Percentiles rank a stretch among this genome's conserved stretches.
These are phyloP conservation scores for Sitobion miscanthi DNA, from an alignment of 1,140 invertebrate species.

Conservation along the genomic window DNA sequence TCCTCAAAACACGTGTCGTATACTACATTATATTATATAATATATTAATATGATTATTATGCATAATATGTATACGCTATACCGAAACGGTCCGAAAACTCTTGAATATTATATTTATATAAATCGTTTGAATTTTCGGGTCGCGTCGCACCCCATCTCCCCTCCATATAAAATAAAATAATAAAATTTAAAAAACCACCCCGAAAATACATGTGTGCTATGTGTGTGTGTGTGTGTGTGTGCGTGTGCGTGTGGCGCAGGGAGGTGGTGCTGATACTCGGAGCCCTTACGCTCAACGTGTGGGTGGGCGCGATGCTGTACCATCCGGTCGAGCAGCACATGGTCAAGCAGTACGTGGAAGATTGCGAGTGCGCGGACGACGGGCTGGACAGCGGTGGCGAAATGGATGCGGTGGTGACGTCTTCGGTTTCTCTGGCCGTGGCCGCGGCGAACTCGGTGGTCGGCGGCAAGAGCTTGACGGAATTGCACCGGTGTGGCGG, in stretches of 20 bases:
- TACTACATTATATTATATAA: neutral
- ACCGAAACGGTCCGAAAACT: slow-evolving; percentile 34
- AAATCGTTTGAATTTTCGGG: slow-evolving; percentile 1
- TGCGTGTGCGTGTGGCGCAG: slow-evolving; percentile 63
- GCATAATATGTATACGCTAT: slow-evolving; percentile 50
- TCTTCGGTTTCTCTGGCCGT: neutral
- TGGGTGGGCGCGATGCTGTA: slow-evolving; percentile 84
- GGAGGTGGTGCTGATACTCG: slow-evolving; percentile 80
- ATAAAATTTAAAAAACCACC: neutral
- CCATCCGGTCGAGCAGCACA: slow-evolving; percentile 80
- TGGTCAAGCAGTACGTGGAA: slow-evolving; percentile 69
- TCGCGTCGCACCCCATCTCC: neutral
- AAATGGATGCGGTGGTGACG: neutral
- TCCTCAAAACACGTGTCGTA: neutral
- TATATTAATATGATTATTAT: neutral
- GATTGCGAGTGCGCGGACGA: slow-evolving; percentile 1
- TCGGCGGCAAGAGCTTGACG: neutral
- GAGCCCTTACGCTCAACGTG: slow-evolving; percentile 81
- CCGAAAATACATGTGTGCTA: slow-evolving; percentile 57
- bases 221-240: neutral
- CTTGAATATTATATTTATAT: neutral
- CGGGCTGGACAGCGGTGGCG: neutral
- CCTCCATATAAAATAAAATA: neutral
- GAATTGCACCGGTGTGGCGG: neutral
- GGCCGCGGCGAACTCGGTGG: neutral